phyloP scores from a whole-genome alignment of 2,888 invertebrate species.

The Lydus trimaculatus region DNA sequence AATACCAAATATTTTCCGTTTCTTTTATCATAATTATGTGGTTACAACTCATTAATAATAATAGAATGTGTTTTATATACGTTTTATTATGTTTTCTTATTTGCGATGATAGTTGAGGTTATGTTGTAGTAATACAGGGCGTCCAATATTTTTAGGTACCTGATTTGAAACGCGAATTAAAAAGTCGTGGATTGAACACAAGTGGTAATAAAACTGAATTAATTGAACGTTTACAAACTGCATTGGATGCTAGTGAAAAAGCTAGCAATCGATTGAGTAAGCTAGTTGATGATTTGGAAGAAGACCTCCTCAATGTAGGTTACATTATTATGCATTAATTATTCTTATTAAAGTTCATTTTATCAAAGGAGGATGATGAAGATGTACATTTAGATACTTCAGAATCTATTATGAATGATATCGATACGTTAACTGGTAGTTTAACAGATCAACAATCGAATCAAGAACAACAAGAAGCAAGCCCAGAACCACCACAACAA shows the following conservation, averaged over 20 bases:
- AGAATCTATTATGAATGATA: slow-evolving; percentile 53
- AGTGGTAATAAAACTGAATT: slow-evolving; percentile 86
- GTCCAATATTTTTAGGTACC: slow-evolving; percentile 70
- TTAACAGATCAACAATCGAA: background rate
- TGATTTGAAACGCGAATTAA: slow-evolving; percentile 83
- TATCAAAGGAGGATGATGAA: slow-evolving; percentile 52
- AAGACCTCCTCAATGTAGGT: slow-evolving; percentile 65
- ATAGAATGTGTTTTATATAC: background rate
- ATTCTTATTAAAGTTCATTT: too few species aligned
- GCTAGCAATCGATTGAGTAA: slow-evolving; percentile 55
- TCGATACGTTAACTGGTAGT: slow-evolving; percentile 45
- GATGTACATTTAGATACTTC: slow-evolving; percentile 54
- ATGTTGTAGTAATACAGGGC: slow-evolving; percentile 25
- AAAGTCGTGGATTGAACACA: slow-evolving; percentile 75
- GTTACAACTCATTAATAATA: too few species aligned
- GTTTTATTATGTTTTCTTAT: slow-evolving; percentile 6
- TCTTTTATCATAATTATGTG: background rate
- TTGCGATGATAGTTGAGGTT: slow-evolving; percentile 33
- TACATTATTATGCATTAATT: too few species aligned
- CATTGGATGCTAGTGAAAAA: slow-evolving; percentile 57
- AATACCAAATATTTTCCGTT: background rate
- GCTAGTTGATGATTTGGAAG: slow-evolving; percentile 65
- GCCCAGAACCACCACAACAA: background rate
- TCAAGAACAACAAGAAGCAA: background rate
- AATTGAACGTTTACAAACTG: slow-evolving; percentile 75